phyloP scores from a whole-genome alignment of 2,888 invertebrate genomes.

The Tipula helvola region DNA sequence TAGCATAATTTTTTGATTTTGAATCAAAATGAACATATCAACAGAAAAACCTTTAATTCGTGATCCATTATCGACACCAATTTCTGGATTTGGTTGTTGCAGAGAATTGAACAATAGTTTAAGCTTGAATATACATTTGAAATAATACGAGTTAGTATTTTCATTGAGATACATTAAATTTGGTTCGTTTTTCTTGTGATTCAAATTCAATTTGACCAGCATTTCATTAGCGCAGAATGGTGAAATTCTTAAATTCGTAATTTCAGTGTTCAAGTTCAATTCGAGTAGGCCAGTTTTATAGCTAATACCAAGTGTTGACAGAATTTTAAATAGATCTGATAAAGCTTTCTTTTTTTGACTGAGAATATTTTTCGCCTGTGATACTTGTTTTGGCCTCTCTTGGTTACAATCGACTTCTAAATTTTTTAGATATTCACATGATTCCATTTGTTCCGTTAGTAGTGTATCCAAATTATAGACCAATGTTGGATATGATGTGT shows the following conservation, averaged over 20 bases:
- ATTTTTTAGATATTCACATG: slow-evolving; percentile 51
- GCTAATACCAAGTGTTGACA: slow-evolving; percentile 64
- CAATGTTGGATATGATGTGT: slow-evolving; percentile 44
- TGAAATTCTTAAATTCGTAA: slow-evolving; percentile 49
- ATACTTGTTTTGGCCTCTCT: slow-evolving; percentile 57
- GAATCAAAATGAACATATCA: slow-evolving; percentile 57
- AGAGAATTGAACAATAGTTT: slow-evolving; percentile 31
- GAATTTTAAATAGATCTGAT: slow-evolving; percentile 70
- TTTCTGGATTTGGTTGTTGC: slow-evolving; percentile 57
- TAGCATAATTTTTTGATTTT: slow-evolving; percentile 50
- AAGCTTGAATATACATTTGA: slow-evolving; percentile 31
- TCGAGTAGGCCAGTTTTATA: slow-evolving; percentile 66
- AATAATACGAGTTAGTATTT: slow-evolving; percentile 29
- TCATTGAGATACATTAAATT: slow-evolving; percentile 29
- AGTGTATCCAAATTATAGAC: slow-evolving; percentile 53
- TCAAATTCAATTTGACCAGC: slow-evolving; percentile 39
- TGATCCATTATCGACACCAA: slow-evolving; percentile 70
- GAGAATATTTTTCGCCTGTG: slow-evolving; percentile 66
- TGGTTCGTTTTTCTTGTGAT: slow-evolving; percentile 38
- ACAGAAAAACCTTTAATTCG: slow-evolving; percentile 75
- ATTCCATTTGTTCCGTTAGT: slow-evolving; percentile 51
- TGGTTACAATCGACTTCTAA: slow-evolving; percentile 42
- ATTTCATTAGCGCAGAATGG: slow-evolving; percentile 56
- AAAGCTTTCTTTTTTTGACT: slow-evolving; percentile 77
- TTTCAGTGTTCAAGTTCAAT: slow-evolving; percentile 38